Evolutionary conservation across 2,113 vertebrate species (phyloP).

Genomic region (Lepisosteus osseus): DNA sequence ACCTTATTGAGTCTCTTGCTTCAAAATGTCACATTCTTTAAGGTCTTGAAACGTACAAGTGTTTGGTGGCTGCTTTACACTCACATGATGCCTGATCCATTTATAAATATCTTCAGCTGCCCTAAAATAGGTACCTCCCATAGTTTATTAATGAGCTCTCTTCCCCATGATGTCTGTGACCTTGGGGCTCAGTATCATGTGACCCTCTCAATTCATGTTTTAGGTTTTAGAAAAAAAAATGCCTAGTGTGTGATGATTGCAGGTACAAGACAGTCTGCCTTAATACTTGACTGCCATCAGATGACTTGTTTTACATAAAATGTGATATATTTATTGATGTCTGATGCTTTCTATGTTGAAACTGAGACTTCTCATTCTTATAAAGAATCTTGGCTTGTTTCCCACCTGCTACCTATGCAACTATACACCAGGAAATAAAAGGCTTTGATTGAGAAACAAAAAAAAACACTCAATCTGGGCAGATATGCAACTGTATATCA

Average conservation of each 20-base stretch:
- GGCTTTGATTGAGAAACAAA: conserved; percentile 14
- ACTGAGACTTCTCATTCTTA: conserved; percentile 23
- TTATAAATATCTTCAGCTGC: conserved; percentile 44
- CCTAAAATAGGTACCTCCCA: conserved; percentile 50
- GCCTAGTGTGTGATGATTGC: conserved; percentile 14
- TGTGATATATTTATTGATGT: conserved; percentile 37
- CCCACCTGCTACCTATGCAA: conserved; percentile 15
- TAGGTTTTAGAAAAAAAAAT: conserved; percentile 40
- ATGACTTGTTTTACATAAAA: conserved; percentile 34
- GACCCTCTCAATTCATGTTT: conserved; percentile 42
- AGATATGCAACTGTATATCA: no score
- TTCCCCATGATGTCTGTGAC: conserved; percentile 35
- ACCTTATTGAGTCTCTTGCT: conserved; percentile 28
- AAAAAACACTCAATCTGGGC: conserved; percentile 29
- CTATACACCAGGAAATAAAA: conserved; percentile 26
- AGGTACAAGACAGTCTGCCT: conserved; percentile 33
- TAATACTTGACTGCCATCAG: conserved; percentile 14
- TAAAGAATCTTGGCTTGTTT: background rate
- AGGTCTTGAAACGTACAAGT: conserved; percentile 47
- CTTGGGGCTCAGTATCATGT: conserved; percentile 49
- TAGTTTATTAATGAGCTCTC: conserved; percentile 61
- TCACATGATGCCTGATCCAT: conserved; percentile 56
- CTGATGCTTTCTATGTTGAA: conserved; percentile 32
- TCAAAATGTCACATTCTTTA: conserved; percentile 69
- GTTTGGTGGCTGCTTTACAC: conserved; percentile 44